Evolutionary conservation across 2,888 invertebrate genomes (phyloP), one percentile per base, ranked within the genome.

Genomic region (Euproctis similis): DNA sequence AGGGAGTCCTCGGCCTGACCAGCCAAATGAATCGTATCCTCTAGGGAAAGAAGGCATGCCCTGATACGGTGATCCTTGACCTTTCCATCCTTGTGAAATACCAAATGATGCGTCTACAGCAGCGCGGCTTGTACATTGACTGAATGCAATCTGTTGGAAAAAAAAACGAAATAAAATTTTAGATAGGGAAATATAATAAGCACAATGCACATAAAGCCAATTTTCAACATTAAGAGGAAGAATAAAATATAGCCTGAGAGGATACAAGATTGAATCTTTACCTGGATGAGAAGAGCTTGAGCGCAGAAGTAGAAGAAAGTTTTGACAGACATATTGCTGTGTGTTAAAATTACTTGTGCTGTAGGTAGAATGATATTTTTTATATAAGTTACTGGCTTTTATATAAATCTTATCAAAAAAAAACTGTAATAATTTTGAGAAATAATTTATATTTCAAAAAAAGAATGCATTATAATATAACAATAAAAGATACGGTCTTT

Each of bases 261-360:
- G n/a, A n/a, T n/a, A n/a, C n/a, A n/a, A n/a, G n/a, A 4, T 14
- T 14, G 6, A 4, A 14, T 14, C 6, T 14, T 17, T 25, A 36
- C 36, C 36, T 36, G 31, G 7, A 32, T 26, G 4, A 31, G 20
- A 10, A 39, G 16, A 10, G 34, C 31, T 10, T 30, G 30, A 17
- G 36, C 34, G 22, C 36, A 36, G n/a, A 37, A 6, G 4, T 5
- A 33, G 4, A 9, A 38, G 12, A 9, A 36, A 11, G 17, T 9
- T 10, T 34, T 42, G n/a, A 28, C 24, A 13, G 34, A 22, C 40
- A 41, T 41, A 11, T 24, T 38, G 8, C 27, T 9, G 2, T 17
- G 2, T 12, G 2, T 4, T 11, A 13, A 11, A 5, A 4, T 4
- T 12, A 4, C 1, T 7, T 13, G n/a, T 11, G 5, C 23, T 8